These are phyloP conservation scores for Heliopora coerulea DNA, from an alignment of 92 coral and sea anemone genomes.

Conservation along the genomic window DNA sequence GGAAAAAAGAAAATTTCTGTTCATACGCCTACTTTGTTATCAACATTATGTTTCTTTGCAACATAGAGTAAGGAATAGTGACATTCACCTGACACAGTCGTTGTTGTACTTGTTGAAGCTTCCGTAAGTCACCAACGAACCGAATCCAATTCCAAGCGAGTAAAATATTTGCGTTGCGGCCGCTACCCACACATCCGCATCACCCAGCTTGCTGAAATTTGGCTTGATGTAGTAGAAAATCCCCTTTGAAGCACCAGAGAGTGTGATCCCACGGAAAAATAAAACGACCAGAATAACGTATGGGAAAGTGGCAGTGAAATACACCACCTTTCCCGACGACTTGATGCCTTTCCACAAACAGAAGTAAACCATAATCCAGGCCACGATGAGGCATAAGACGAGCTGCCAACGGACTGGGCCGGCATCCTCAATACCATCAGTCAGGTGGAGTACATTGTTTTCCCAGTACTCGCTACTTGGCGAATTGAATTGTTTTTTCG, in stretches of 20 bases:
- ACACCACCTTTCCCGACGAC: slow-evolving; percentile 98
- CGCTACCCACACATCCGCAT: slow-evolving; percentile 89
- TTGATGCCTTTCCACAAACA: slow-evolving; percentile 99
- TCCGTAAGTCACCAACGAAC: slow-evolving; percentile 94
- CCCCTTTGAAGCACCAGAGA: slow-evolving; percentile 91
- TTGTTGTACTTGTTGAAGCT: slow-evolving; percentile 94
- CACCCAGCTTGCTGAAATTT: slow-evolving; percentile 78
- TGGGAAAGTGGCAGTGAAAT: slow-evolving; percentile 99
- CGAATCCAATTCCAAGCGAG: slow-evolving; percentile 97
- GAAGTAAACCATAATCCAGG: slow-evolving; percentile 95
- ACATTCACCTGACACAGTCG: slow-evolving; percentile 90
- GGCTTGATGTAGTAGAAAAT: slow-evolving; percentile 87
- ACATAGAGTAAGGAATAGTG: no score
- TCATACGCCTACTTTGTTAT: no score
- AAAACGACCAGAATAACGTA: slow-evolving; percentile 81
- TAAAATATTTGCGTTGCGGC: slow-evolving; percentile 99
- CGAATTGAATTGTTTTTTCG: slow-evolving; percentile 53
- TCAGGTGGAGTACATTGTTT: slow-evolving; percentile 71
- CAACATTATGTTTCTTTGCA: no score
- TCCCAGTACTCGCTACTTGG: slow-evolving; percentile 99
- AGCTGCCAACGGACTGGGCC: slow-evolving; percentile 91
- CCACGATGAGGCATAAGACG: slow-evolving; percentile 71
- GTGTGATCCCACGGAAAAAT: slow-evolving; percentile 86
- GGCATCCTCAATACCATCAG: slow-evolving; percentile 61
- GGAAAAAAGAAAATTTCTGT: no score